Conservation (phyloP, 1,140 invertebrate species). For the Cherax quadricarinatus region DNA sequence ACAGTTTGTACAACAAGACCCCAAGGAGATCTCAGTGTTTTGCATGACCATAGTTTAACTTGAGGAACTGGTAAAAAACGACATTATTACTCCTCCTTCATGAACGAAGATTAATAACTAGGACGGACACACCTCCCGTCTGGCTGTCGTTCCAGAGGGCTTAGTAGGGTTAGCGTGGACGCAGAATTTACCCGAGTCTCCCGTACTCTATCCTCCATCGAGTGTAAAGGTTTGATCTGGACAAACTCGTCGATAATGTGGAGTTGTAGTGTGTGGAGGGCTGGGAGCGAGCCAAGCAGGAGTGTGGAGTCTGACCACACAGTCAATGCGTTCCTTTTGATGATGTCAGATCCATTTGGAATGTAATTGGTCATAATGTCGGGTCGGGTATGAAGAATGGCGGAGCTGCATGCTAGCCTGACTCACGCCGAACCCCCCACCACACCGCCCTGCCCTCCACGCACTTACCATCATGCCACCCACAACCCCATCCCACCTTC, state of each 20-base stretch:
- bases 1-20: conserved; percentile 39
- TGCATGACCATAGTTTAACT: conserved; percentile 45
- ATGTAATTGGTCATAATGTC: conserved; percentile 61
- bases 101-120: conserved; percentile 55
- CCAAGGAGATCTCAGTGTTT: conserved; percentile 27
- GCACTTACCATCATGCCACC: background rate
- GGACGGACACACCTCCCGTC: background rate
- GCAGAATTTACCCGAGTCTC: background rate
- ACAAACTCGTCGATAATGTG: background rate
- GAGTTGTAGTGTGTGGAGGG: background rate
- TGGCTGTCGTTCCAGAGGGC: too few species aligned
- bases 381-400: conserved; percentile 46
- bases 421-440: background rate
- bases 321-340: conserved; percentile 43
- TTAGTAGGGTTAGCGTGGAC: background rate
- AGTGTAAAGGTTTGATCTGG: background rate
- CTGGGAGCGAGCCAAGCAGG: background rate
- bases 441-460: too few species aligned
- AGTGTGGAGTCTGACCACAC: conserved; percentile 19
- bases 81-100: conserved; percentile 61
- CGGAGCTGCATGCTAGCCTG: conserved; percentile 38
- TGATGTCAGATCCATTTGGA: conserved; percentile 64
- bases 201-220: background rate
- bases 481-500: too few species aligned
- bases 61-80: conserved; percentile 29